phyloP scores from a whole-genome alignment of 2,797 vertebrate genomes.

The Antennarius maculatus region DNA sequence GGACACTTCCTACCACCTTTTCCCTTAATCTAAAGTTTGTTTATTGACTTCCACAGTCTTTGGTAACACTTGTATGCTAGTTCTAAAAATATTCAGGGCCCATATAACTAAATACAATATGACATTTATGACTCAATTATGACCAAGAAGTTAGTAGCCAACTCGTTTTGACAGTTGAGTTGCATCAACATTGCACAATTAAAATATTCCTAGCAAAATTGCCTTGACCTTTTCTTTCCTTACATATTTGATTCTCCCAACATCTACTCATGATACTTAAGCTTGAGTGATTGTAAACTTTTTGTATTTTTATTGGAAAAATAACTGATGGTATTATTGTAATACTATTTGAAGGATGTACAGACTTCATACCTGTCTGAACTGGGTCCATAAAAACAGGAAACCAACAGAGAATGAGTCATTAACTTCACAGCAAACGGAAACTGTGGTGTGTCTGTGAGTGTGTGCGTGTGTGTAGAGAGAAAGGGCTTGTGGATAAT shows the following conservation, averaged over 20 bases:
- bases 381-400: slow-evolving; percentile 64
- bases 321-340: not conserved
- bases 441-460: slow-evolving; percentile 40
- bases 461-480: slow-evolving; percentile 4
- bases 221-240: too few species aligned
- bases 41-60: not conserved
- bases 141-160: not conserved
- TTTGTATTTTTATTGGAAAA: not conserved
- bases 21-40: not conserved
- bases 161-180: not conserved
- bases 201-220: not conserved
- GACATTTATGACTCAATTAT: not conserved
- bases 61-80: not conserved
- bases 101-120: not conserved
- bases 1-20: not conserved
- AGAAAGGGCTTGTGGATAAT: slow-evolving; percentile 50
- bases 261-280: too few species aligned
- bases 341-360: slow-evolving; percentile 2
- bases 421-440: slow-evolving; percentile 69
- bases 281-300: not conserved
- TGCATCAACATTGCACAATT: not conserved
- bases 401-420: slow-evolving; percentile 60
- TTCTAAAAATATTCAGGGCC: not conserved
- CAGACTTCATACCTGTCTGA: slow-evolving; percentile 50
- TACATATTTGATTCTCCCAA: too few species aligned